Base-by-base conservation (phyloP, 2,113 vertebrate species). In the Ranitomeya variabilis region DNA sequence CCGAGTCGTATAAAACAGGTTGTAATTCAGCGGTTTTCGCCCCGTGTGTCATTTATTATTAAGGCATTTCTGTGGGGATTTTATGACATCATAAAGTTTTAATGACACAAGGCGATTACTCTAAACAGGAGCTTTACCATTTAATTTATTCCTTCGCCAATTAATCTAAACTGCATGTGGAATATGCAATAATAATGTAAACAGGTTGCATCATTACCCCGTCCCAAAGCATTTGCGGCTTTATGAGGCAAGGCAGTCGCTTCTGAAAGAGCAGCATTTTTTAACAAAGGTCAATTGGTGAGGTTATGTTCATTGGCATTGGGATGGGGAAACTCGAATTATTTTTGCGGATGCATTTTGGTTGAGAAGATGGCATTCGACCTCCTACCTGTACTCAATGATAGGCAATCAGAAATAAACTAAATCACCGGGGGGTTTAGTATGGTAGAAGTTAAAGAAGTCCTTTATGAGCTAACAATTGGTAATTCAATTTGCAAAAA, bases 51-150 rank as follows among this genome's bases (percentile, higher is more conserved):
- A 88, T 82, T 88, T 88, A 82, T 81, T 88, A 82, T 82, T 88
- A 83, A 88, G 74, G 80, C 71, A 69, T 84, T 89, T 85, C 87
- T 69, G 45, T 52, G 82, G 23, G 62, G 52, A 45, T 79, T 89
- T 85, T 89, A 89, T 85, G 51, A 85, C 82, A 69, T 85, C 71
- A 79, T 89, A 78, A 89, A 84, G 69, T 79, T 85, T 89, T 89
- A 85, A 89, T 78, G 73, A 85, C 82, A 69, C 51, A 10, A 85
- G 74, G 82, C 77, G 74, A 89, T 89, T 85, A 84, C 26, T 69
- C 82, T 71, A 66, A 89, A 89, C 62, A 89, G 83, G 60, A 89
- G 79, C 81, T 89, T 77, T 69, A n/a, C 21, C 19, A 66, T 79
- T 73, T 84, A 85, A 78, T 89, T 84, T 59, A 85, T 85, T 80